Percentiles rank a stretch among this genome's conserved stretches.
Evolutionary conservation across 2,113 vertebrate genomes (phyloP).

Genomic region (Pteropus alecto): DNA sequence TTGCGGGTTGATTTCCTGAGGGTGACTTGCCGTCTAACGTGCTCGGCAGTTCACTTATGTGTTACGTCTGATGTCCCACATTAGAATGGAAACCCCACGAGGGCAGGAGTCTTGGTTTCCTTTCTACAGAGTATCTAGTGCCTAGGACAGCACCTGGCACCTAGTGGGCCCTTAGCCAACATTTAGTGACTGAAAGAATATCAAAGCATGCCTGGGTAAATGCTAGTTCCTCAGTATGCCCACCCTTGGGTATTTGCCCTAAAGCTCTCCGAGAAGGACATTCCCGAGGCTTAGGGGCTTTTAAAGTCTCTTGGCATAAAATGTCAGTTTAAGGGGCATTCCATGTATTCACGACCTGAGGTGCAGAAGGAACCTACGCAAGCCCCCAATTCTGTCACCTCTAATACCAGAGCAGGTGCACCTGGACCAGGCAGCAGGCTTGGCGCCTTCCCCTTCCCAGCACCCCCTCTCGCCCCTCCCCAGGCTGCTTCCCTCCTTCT

Average conservation of each 20-base stretch:
- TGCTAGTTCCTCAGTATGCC: neutral
- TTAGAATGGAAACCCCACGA: neutral
- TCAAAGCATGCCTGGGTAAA: neutral
- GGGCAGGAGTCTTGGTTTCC: neutral
- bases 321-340: neutral
- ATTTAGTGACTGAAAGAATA: neutral
- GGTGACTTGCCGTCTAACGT: neutral
- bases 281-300: neutral
- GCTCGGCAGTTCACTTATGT: neutral
- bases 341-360: neutral
- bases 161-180: neutral
- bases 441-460: neutral
- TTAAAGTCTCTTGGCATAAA: neutral
- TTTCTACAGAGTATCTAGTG: neutral
- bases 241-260: neutral
- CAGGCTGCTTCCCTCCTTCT: neutral
- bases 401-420: constrained; percentile 1
- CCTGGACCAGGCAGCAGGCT: constrained; percentile 29
- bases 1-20: neutral
- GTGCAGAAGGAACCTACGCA: neutral
- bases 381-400: neutral
- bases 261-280: neutral
- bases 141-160: neutral
- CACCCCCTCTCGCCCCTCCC: neutral
- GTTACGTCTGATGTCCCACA: neutral